Conservation (phyloP, 2,888 invertebrate genomes). For the Boloria euphrosyne region DNA sequence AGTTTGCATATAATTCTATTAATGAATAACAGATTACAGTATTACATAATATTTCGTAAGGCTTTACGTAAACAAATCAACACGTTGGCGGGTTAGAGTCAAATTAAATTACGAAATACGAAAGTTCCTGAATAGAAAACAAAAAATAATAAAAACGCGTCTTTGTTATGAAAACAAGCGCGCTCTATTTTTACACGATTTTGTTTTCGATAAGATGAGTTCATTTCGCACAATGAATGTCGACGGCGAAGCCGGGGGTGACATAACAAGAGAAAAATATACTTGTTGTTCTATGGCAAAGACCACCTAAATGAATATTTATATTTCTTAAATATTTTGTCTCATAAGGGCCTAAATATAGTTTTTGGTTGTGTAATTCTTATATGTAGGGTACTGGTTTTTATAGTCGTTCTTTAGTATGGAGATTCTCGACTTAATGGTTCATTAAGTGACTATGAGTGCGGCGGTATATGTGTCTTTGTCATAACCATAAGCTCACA, state of each 20-base stretch:
- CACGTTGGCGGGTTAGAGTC: neutral
- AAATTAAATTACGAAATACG: neutral
- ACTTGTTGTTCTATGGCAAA: slow-evolving; percentile 13
- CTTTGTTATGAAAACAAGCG: slow-evolving; percentile 16
- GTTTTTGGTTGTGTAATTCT: no score
- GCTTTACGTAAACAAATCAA: neutral
- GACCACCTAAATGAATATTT: slow-evolving; percentile 19
- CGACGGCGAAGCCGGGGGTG: slow-evolving; percentile 23
- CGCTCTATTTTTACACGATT: slow-evolving; percentile 28
- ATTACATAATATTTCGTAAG: no score
- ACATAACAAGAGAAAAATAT: slow-evolving; percentile 24
- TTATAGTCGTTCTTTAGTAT: no score
- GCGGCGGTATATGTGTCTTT: no score
- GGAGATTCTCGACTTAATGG: no score
- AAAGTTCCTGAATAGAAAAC: neutral
- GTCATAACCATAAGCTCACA: no score
- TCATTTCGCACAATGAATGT: slow-evolving; percentile 37
- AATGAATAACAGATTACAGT: no score
- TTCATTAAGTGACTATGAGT: no score
- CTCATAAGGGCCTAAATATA: neutral
- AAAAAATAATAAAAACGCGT: slow-evolving; percentile 17
- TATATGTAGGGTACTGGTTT: no score
- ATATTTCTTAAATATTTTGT: slow-evolving; percentile 18
- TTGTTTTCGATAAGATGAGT: slow-evolving; percentile 35
- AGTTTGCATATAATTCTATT: no score